phyloP scores from a whole-genome alignment of 2,888 invertebrate species.

The Piscicola geometra region DNA sequence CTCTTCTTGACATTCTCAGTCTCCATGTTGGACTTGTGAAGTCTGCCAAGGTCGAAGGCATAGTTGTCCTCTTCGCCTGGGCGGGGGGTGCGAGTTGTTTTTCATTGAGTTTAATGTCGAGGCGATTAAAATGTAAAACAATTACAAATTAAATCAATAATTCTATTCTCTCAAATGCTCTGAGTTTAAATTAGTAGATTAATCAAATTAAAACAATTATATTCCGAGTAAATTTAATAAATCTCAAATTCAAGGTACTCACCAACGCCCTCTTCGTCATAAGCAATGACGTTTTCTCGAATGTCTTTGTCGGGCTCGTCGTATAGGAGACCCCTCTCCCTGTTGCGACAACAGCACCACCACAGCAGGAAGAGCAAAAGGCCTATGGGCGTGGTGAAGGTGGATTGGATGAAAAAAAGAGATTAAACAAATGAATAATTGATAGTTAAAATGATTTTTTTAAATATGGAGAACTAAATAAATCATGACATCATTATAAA shows the following conservation, averaged over 20 bases:
- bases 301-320: slow-evolving; percentile 92
- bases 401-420: neutral
- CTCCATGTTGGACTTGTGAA: slow-evolving; percentile 83
- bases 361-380: slow-evolving; percentile 37
- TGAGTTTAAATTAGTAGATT: too few species aligned
- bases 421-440: neutral
- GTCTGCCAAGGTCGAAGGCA: slow-evolving; percentile 92
- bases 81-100: too few species aligned
- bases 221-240: too few species aligned
- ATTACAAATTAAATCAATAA: too few species aligned
- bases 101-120: too few species aligned
- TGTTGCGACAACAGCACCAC: slow-evolving; percentile 29
- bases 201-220: too few species aligned
- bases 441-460: neutral
- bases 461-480: neutral
- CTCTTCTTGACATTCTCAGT: slow-evolving; percentile 23
- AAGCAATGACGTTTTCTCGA: slow-evolving; percentile 96
- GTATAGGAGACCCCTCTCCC: slow-evolving; percentile 15
- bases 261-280: slow-evolving; percentile 97
- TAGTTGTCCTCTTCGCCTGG: slow-evolving; percentile 86
- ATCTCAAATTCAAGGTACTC: too few species aligned
- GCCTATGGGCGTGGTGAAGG: slow-evolving; percentile 30
- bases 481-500: neutral
- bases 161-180: too few species aligned
- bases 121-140: too few species aligned